Conservation (phyloP, 2,797 vertebrate genomes). For the Chrosomus eos region DNA sequence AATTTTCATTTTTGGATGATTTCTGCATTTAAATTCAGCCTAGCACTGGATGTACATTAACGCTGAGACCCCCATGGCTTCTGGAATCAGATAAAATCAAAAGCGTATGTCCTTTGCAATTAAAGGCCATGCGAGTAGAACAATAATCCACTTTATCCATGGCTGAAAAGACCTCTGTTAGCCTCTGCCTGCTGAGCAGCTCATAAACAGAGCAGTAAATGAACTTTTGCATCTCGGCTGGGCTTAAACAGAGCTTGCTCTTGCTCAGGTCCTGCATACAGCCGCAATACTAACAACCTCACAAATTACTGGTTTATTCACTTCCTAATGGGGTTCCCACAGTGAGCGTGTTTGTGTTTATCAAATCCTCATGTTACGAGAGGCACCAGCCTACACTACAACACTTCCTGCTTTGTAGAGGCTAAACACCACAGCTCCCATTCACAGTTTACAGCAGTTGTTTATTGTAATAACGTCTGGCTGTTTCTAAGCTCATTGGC, state of each 20-base stretch:
- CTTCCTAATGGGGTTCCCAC: constrained; percentile 40
- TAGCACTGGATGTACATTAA: background rate
- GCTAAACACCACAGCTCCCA: constrained; percentile 2
- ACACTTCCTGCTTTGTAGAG: constrained; percentile 33
- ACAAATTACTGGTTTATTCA: constrained; percentile 41
- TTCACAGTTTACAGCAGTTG: constrained; percentile 26
- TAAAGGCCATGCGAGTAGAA: constrained; percentile 45
- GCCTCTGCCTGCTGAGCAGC: constrained; percentile 40
- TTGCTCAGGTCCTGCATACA: background rate
- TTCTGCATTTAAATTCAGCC: background rate
- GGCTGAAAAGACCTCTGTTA: constrained; percentile 58
- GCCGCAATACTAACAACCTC: constrained; percentile 13
- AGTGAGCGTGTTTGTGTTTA: constrained; percentile 34
- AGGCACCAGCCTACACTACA: constrained; percentile 23
- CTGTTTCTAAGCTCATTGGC: constrained; percentile 1
- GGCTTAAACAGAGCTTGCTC: background rate
- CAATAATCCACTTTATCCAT: constrained; percentile 32
- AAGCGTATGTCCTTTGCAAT: constrained; percentile 59
- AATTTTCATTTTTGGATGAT: background rate
- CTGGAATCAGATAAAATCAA: constrained; percentile 33
- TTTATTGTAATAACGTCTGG: constrained; percentile 11
- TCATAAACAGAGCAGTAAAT: constrained; percentile 39
- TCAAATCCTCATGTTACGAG: constrained; percentile 30
- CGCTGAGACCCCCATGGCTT: background rate
- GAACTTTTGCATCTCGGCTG: constrained; percentile 27